A percentile compares a stretch with the other conserved stretches of the same genome.
phyloP scores from a whole-genome alignment of 2,888 invertebrate species.

The Keiferia lycopersicella region DNA sequence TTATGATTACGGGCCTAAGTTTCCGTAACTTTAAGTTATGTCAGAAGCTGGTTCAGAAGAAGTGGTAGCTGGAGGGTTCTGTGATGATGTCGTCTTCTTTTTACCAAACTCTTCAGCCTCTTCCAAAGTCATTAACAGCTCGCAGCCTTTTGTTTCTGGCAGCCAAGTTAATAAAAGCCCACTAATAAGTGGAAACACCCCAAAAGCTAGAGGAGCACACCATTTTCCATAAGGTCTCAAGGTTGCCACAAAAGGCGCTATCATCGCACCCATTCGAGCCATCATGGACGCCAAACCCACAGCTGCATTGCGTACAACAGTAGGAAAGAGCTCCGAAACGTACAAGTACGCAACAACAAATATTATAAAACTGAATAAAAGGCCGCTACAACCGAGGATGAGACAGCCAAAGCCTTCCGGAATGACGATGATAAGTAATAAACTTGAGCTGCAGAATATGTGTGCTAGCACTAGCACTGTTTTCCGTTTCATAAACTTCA shows the following conservation, averaged over 20 bases:
- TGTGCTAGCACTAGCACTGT: constrained; percentile 82
- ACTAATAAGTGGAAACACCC: constrained; percentile 83
- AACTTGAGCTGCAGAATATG: constrained; percentile 78
- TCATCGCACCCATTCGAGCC: constrained; percentile 91
- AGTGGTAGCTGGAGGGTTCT: constrained; percentile 10
- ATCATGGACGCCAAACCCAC: constrained; percentile 92
- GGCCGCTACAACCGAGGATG: constrained; percentile 85
- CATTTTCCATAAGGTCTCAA: constrained; percentile 78
- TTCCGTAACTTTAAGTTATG: constrained; percentile 14
- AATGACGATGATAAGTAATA: constrained; percentile 83
- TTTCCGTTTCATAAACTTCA: constrained; percentile 84
- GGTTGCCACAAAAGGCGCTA: constrained; percentile 88
- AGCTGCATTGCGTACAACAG: constrained; percentile 91
- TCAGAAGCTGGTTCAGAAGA: constrained; percentile 14
- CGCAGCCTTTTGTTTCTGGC: constrained; percentile 89
- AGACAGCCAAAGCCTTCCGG: constrained; percentile 70
- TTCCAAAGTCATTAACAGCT: constrained; percentile 87
- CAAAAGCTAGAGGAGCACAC: constrained; percentile 87
- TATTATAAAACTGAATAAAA: constrained; percentile 88
- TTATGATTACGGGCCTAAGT: too few relatives aligned
- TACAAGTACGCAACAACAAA: constrained; percentile 92
- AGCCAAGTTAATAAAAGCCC: constrained; percentile 83
- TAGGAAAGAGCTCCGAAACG: constrained; percentile 93
- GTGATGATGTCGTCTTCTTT: constrained; percentile 25
- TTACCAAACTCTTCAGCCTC: constrained; percentile 84